Evolutionary conservation across 2,797 vertebrate species (phyloP).

Genomic region (Coreius guichenoti): DNA sequence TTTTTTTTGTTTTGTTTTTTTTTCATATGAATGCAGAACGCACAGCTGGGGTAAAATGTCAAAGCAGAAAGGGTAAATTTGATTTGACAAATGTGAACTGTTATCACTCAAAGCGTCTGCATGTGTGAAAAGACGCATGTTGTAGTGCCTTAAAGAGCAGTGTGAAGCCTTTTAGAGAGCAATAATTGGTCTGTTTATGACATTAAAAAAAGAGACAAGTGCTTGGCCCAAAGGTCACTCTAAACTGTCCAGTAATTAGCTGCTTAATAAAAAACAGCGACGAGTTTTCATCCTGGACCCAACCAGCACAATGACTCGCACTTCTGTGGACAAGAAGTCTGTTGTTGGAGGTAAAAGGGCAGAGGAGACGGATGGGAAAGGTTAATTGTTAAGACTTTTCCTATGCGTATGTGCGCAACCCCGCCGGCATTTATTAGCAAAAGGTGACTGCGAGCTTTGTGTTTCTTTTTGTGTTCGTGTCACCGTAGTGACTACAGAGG

Average conservation of each 20-base stretch:
- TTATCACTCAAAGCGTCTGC: background rate
- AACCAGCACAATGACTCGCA: slow-evolving; percentile 29
- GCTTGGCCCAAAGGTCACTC: slow-evolving; percentile 21
- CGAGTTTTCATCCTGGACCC: slow-evolving; percentile 19
- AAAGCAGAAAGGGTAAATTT: background rate
- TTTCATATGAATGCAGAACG: background rate
- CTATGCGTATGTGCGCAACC: slow-evolving; percentile 25
- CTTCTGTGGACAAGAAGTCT: slow-evolving; percentile 34
- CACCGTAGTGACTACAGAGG: slow-evolving; percentile 2
- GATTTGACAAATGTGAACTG: background rate
- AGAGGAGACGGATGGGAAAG: slow-evolving; percentile 50
- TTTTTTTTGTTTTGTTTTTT: too few relatives aligned
- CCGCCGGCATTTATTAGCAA: slow-evolving; percentile 46
- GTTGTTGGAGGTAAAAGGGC: slow-evolving; percentile 56
- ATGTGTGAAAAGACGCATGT: background rate
- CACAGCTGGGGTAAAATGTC: background rate
- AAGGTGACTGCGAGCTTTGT: slow-evolving; percentile 41
- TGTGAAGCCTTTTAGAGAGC: slow-evolving; percentile 36
- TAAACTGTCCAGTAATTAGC: slow-evolving; percentile 29
- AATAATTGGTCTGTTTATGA: slow-evolving; percentile 27
- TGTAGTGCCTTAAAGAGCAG: background rate
- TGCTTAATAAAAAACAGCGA: slow-evolving; percentile 35
- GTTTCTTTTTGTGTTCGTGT: slow-evolving; percentile 24
- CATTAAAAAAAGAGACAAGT: slow-evolving; percentile 3
- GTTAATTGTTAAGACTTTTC: slow-evolving; percentile 61